Evolutionary conservation across 2,888 invertebrate genomes (phyloP).

Genomic region (Pinctada fucata): DNA sequence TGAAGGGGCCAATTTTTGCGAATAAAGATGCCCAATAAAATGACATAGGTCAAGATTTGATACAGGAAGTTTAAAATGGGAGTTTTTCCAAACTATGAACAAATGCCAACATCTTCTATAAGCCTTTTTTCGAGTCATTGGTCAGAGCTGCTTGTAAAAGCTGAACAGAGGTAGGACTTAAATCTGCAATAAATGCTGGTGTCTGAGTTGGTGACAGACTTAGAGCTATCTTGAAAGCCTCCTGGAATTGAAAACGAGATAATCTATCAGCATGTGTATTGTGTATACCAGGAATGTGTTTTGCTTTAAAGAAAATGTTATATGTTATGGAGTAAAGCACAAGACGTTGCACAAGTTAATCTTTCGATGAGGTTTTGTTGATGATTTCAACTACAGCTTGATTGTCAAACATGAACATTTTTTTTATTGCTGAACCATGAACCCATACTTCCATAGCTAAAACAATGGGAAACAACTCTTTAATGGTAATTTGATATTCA

Average conservation of each 20-base stretch:
- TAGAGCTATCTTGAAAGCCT: neutral
- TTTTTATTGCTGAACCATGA: conserved; percentile 26
- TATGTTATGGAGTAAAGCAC: conserved; percentile 19
- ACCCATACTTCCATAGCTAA: conserved; percentile 39
- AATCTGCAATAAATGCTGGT: neutral
- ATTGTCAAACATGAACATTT: conserved; percentile 39
- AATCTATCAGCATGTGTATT: conserved; percentile 32
- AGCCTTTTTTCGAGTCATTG: neutral
- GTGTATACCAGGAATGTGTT: conserved; percentile 16
- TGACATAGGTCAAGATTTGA: neutral
- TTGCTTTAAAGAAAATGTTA: conserved; percentile 12
- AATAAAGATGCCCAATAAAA: neutral
- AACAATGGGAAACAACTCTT: conserved; percentile 33
- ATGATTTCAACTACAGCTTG: conserved; percentile 8
- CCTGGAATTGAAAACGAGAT: conserved; percentile 38
- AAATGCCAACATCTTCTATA: neutral
- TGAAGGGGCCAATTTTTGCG: neutral
- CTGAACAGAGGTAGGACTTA: neutral
- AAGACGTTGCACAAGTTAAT: conserved; percentile 25
- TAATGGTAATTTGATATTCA: conserved; percentile 10
- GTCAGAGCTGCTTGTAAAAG: neutral
- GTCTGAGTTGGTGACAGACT: conserved; percentile 9
- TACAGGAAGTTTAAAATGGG: neutral
- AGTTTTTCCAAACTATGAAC: neutral
- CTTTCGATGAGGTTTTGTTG: conserved; percentile 19